A percentile compares a stretch with the other conserved stretches of the same genome.
Evolutionary conservation across 1,140 invertebrate genomes (phyloP).

Genomic region (Lucilia cuprina): DNA sequence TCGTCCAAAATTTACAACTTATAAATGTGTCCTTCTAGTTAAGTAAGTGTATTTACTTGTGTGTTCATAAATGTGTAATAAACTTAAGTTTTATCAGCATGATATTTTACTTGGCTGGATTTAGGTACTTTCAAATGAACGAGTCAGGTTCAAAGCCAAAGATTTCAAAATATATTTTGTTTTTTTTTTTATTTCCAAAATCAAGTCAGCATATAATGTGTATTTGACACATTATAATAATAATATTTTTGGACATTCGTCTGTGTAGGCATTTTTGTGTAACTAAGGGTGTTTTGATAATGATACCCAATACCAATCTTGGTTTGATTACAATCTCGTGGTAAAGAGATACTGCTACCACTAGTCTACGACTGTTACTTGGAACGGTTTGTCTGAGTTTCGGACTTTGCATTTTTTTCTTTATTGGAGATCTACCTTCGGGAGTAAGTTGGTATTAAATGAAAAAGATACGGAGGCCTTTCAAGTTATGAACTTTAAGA

Average conservation of each 20-base stretch:
- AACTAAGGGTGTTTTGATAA: background rate
- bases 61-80: conserved; percentile 34
- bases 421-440: too few species aligned
- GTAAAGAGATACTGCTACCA: too few species aligned
- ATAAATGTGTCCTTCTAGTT: too few species aligned
- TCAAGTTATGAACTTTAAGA: too few species aligned
- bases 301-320: background rate
- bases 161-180: background rate
- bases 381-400: too few species aligned
- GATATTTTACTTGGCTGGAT: conserved; percentile 19
- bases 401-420: too few species aligned
- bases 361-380: too few species aligned
- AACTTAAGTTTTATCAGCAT: conserved; percentile 38
- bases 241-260: conserved; percentile 40
- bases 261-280: background rate
- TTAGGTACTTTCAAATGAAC: background rate
- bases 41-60: background rate
- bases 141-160: conserved; percentile 7
- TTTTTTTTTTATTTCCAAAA: conserved; percentile 43
- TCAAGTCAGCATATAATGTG: conserved; percentile 55
- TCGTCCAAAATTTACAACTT: too few species aligned
- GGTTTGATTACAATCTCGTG: too few species aligned
- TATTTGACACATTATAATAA: conserved; percentile 62
- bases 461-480: too few species aligned
- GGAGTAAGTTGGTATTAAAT: too few species aligned